Evolutionary conservation across 2,113 vertebrate genomes (phyloP).

Genomic region (Pampusana beccarii): DNA sequence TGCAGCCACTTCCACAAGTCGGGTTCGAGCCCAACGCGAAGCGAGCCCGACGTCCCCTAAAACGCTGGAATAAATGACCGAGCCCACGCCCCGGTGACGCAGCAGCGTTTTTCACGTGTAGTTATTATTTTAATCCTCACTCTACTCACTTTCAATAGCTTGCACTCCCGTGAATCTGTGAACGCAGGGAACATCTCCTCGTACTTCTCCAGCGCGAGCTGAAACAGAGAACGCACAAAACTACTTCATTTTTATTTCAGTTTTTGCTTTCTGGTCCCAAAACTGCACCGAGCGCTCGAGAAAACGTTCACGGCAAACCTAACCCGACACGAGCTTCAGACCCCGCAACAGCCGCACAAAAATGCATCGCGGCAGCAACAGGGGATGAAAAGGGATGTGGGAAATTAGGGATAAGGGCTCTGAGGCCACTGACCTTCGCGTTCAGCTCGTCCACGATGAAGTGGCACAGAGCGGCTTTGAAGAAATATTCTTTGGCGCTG

Average conservation of each 20-base stretch:
- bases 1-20: background rate
- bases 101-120: background rate
- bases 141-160: constrained; percentile 90
- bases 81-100: rapidly evolving
- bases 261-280: background rate
- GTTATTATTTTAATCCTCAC: background rate
- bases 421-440: constrained; percentile 83
- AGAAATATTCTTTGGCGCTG: constrained; percentile 98
- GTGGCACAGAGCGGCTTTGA: constrained; percentile 96
- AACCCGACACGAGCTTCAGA: rapidly evolving
- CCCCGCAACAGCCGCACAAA: rapidly evolving
- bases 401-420: background rate
- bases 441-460: constrained; percentile 98
- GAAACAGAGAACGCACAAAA: background rate
- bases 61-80: rapidly evolving
- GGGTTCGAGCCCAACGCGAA: background rate
- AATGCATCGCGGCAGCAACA: rapidly evolving
- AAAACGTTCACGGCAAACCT: background rate
- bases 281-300: rapidly evolving
- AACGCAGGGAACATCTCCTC: constrained; percentile 99
- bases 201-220: constrained; percentile 97
- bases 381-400: rapidly evolving
- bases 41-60: rapidly evolving
- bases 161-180: constrained; percentile 97
- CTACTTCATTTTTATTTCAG: rapidly evolving